Conservation (phyloP, 2,113 vertebrate species). For the Oncorhynchus clarkii region DNA sequence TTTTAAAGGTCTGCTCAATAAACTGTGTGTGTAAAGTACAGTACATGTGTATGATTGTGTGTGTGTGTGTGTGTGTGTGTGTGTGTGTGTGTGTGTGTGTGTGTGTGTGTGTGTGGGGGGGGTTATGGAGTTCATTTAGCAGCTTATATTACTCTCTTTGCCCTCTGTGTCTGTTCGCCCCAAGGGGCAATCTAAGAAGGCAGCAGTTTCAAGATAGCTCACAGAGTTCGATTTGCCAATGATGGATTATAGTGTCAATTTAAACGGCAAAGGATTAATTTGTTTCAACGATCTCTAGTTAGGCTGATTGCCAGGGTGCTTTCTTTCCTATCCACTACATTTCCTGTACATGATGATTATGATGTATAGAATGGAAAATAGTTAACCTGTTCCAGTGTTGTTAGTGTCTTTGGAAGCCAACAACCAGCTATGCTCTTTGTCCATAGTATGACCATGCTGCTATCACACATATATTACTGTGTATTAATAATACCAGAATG, state of each 20-base stretch:
- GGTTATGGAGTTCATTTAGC: slow-evolving; percentile 58
- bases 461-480: background rate
- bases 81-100: too few relatives aligned
- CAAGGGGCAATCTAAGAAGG: slow-evolving; percentile 83
- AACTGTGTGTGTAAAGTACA: background rate
- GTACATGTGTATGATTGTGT: background rate
- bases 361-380: slow-evolving; percentile 38
- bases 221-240: slow-evolving; percentile 81
- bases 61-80: too few relatives aligned
- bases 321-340: slow-evolving; percentile 55
- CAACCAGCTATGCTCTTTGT: background rate
- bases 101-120: too few relatives aligned
- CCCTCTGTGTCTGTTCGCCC: slow-evolving; percentile 82
- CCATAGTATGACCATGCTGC: background rate
- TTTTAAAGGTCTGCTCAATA: background rate
- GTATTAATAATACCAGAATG: background rate
- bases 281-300: slow-evolving; percentile 98
- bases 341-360: slow-evolving; percentile 55
- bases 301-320: slow-evolving; percentile 84
- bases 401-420: slow-evolving; percentile 30
- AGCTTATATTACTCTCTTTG: slow-evolving; percentile 74
- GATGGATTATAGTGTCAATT: slow-evolving; percentile 91
- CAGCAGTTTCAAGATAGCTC: slow-evolving; percentile 89
- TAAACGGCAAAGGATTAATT: slow-evolving; percentile 94
- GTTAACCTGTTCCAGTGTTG: slow-evolving; percentile 39